These are phyloP conservation scores for Parnassius orleans DNA, from an alignment of 2,888 invertebrate genomes.

Conservation along the genomic window DNA sequence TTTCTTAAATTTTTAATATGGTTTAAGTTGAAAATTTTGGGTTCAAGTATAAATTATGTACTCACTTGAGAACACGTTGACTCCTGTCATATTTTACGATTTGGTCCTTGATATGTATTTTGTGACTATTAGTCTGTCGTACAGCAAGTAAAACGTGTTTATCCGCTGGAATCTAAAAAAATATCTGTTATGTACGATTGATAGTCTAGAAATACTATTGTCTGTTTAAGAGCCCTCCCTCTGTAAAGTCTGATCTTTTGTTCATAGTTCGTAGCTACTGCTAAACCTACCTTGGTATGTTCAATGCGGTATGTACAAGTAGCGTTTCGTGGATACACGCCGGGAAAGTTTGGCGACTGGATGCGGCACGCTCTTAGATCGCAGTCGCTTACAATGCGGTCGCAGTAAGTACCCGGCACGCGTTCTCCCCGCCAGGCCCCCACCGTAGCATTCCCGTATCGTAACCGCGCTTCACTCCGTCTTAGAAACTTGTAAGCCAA, in stretches of 20 bases:
- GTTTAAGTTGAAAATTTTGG: neutral
- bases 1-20: too few species aligned
- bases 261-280: slow-evolving; percentile 1
- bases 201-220: neutral
- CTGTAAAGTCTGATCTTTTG: slow-evolving; percentile 21
- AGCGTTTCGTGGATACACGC: slow-evolving; percentile 92
- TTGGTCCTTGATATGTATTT: slow-evolving; percentile 89
- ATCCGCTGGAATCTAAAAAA: slow-evolving; percentile 81
- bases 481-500: slow-evolving; percentile 91
- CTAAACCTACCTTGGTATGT: slow-evolving; percentile 73
- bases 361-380: slow-evolving; percentile 86
- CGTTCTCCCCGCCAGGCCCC: slow-evolving; percentile 88
- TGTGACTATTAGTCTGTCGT: slow-evolving; percentile 88
- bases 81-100: slow-evolving; percentile 88
- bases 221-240: slow-evolving; percentile 14
- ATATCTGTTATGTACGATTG: neutral
- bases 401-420: slow-evolving; percentile 89
- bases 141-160: slow-evolving; percentile 88
- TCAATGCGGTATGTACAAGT: slow-evolving; percentile 89
- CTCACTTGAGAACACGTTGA: slow-evolving; percentile 87
- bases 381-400: slow-evolving; percentile 89
- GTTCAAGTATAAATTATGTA: slow-evolving; percentile 28
- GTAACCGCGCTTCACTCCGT: slow-evolving; percentile 86
- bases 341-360: slow-evolving; percentile 95
- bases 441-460: slow-evolving; percentile 88